Percentiles rank a stretch among this genome's conserved stretches.
phyloP scores from a whole-genome alignment of 2,888 invertebrate species.

The Polyommatus icarus region DNA sequence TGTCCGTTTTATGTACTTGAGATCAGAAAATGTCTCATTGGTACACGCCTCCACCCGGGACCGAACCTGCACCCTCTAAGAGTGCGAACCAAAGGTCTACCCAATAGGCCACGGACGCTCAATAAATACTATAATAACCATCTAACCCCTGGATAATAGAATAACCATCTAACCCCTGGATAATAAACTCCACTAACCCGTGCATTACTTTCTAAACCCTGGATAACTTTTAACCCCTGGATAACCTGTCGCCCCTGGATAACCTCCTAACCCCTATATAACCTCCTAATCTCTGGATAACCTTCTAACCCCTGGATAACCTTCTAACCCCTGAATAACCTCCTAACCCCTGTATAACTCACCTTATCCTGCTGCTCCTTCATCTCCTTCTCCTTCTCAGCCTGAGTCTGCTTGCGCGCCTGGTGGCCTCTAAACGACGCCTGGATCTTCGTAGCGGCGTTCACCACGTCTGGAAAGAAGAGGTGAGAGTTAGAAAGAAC shows the following conservation, averaged over 20 bases:
- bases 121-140: too few relatives aligned
- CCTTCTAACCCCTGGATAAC: not conserved
- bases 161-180: conserved; percentile 46
- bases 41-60: too few relatives aligned
- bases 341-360: conserved; percentile 53
- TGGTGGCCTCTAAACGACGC: conserved; percentile 95
- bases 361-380: conserved; percentile 78
- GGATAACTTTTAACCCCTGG: conserved; percentile 41
- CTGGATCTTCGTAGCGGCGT: conserved; percentile 94
- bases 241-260: conserved; percentile 48
- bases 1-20: too few relatives aligned
- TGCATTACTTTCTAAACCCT: not conserved
- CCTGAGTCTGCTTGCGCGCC: conserved; percentile 85
- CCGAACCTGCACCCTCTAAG: too few relatives aligned
- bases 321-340: not conserved
- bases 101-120: too few relatives aligned
- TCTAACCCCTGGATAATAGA: not conserved
- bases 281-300: too few relatives aligned
- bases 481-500: conserved; percentile 33
- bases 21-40: too few relatives aligned
- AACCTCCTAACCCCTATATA: not conserved
- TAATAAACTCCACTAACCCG: conserved; percentile 43
- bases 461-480: conserved; percentile 84
- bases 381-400: conserved; percentile 44
- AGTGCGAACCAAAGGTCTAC: too few relatives aligned